Percentiles rank a stretch among this genome's conserved stretches.
These are phyloP conservation scores for Panzeria rudis DNA, from an alignment of 2,888 invertebrate species.

Conservation along the genomic window DNA sequence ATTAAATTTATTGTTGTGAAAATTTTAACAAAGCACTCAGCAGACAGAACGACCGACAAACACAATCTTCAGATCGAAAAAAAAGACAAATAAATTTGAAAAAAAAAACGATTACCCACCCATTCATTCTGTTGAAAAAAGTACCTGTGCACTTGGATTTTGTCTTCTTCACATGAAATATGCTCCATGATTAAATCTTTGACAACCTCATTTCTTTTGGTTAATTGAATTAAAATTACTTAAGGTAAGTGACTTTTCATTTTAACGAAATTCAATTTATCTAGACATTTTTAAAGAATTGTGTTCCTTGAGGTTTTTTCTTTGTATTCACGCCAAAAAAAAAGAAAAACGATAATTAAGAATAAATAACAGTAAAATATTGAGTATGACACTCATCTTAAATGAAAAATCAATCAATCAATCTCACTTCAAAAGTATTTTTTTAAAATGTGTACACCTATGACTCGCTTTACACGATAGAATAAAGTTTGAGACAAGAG, in stretches of 20 bases:
- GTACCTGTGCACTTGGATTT: slow-evolving; percentile 27
- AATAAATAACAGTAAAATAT: not conserved
- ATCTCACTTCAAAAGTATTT: not conserved
- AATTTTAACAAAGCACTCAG: slow-evolving; percentile 21
- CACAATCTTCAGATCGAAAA: slow-evolving; percentile 1
- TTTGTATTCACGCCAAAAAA: not conserved
- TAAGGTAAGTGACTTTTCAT: slow-evolving; percentile 42
- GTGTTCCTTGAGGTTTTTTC: not conserved
- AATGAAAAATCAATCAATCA: not conserved
- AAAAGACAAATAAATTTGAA: slow-evolving; percentile 4
- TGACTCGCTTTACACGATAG: not conserved
- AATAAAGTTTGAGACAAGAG: no score
- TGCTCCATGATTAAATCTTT: slow-evolving; percentile 41
- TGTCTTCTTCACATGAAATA: slow-evolving; percentile 32
- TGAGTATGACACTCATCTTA: not conserved
- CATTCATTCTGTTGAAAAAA: slow-evolving; percentile 4
- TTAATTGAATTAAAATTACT: slow-evolving; percentile 23
- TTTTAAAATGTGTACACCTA: not conserved
- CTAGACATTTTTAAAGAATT: not conserved
- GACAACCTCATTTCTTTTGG: not conserved
- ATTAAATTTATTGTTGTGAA: slow-evolving; percentile 4
- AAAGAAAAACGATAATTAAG: not conserved
- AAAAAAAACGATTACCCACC: not conserved
- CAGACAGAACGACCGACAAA: slow-evolving; percentile 3
- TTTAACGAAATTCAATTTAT: not conserved